phyloP scores from a whole-genome alignment of 2,113 vertebrate species.

The Larimichthys polyactis region DNA sequence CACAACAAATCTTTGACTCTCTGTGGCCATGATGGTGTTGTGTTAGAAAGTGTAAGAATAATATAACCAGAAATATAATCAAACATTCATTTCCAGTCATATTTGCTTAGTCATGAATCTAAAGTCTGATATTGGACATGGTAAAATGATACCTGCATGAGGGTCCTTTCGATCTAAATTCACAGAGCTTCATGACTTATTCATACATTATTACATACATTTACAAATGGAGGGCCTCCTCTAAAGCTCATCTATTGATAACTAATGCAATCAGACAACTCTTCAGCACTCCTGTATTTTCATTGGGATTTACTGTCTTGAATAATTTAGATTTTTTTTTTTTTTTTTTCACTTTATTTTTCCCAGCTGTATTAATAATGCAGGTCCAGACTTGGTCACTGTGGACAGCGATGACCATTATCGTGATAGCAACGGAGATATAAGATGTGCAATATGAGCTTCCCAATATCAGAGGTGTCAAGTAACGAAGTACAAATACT shows the following conservation, averaged over 20 bases:
- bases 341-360: background rate
- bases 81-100: background rate
- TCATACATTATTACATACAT: constrained; percentile 11
- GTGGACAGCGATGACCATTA: background rate
- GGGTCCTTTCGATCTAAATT: background rate
- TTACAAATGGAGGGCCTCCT: background rate
- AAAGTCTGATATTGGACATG: background rate
- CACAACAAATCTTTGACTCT: background rate
- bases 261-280: constrained; percentile 8
- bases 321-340: constrained; percentile 5
- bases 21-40: background rate
- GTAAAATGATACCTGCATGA: background rate
- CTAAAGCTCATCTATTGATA: background rate
- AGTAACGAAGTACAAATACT: no score
- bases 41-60: background rate
- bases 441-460: background rate
- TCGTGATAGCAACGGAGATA: background rate
- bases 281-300: background rate
- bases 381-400: background rate
- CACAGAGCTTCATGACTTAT: constrained; percentile 22
- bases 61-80: background rate
- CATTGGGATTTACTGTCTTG: background rate
- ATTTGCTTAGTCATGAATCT: background rate
- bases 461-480: no score
- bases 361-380: constrained; percentile 4